Conservation (phyloP, 35 echinoderm and acorn worm genomes). For the Heliocidaris tuberculata region DNA sequence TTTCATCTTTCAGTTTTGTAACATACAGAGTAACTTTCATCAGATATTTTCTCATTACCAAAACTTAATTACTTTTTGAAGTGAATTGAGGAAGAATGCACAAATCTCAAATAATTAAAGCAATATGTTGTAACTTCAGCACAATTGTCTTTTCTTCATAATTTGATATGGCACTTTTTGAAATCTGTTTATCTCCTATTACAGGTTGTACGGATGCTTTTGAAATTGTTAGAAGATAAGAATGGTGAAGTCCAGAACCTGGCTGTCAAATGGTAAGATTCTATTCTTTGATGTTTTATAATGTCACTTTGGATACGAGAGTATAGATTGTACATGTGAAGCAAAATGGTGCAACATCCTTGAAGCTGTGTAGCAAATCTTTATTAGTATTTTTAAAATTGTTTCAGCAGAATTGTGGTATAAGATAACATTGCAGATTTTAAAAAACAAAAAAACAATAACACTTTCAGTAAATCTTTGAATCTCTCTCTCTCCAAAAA, state of each 20-base stretch:
- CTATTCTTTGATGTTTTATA: neutral
- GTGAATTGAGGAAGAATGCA: too few species aligned
- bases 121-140: neutral
- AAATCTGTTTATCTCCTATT: neutral
- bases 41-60: too few species aligned
- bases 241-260: conserved; percentile 99
- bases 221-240: conserved; percentile 97
- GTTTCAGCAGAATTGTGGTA: too few species aligned
- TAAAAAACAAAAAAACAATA: too few species aligned
- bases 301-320: too few species aligned
- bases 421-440: neutral
- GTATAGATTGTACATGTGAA: neutral
- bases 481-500: too few species aligned
- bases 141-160: neutral
- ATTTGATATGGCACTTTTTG: neutral
- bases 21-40: too few species aligned
- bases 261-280: conserved; percentile 90
- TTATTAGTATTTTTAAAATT: neutral
- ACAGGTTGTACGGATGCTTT: conserved; percentile 96
- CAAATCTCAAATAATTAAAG: too few species aligned
- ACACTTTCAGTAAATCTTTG: too few species aligned
- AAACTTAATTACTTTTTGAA: too few species aligned
- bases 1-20: too few species aligned
- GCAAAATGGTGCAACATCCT: neutral
- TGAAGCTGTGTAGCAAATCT: neutral